A percentile compares a stretch with the other conserved stretches of the same genome.
Conservation (phyloP, 2,888 invertebrate species). For the Ormyrus labotus region DNA sequence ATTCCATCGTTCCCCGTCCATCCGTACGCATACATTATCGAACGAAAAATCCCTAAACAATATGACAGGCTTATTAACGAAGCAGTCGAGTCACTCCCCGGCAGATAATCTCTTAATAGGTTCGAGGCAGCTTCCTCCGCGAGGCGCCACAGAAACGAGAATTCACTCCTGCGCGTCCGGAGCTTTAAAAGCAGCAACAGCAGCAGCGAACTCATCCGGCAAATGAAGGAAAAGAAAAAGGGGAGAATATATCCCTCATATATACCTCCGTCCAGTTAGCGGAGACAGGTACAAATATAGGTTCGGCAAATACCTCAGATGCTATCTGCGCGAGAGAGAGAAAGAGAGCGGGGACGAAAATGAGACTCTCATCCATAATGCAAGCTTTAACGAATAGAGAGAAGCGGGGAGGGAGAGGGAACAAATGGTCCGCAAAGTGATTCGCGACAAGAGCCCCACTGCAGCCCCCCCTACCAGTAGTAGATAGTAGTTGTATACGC, state of each 20-base stretch:
- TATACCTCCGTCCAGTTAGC: conserved; percentile 38
- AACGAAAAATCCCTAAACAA: conserved; percentile 15
- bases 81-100: conserved; percentile 27
- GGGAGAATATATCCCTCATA: conserved; percentile 22
- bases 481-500: not conserved
- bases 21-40: too few relatives aligned
- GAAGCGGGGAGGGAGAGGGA: conserved; percentile 11
- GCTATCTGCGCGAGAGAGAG: conserved; percentile 24
- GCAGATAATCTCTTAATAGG: conserved; percentile 41
- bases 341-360: conserved; percentile 28
- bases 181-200: not conserved
- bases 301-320: conserved; percentile 45
- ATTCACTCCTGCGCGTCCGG: not conserved
- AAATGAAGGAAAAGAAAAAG: conserved; percentile 26
- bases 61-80: not conserved
- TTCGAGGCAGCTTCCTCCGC: not conserved
- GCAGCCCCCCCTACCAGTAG: not conserved
- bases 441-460: conserved; percentile 37
- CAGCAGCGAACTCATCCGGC: not conserved
- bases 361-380: conserved; percentile 54
- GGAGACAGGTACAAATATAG: conserved; percentile 57
- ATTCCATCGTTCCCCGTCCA: not conserved
- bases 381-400: conserved; percentile 36
- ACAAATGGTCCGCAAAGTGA: conserved; percentile 54
- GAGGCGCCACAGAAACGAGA: conserved; percentile 10